Conservation (phyloP, 1,140 invertebrate genomes). For the Physella acuta region DNA sequence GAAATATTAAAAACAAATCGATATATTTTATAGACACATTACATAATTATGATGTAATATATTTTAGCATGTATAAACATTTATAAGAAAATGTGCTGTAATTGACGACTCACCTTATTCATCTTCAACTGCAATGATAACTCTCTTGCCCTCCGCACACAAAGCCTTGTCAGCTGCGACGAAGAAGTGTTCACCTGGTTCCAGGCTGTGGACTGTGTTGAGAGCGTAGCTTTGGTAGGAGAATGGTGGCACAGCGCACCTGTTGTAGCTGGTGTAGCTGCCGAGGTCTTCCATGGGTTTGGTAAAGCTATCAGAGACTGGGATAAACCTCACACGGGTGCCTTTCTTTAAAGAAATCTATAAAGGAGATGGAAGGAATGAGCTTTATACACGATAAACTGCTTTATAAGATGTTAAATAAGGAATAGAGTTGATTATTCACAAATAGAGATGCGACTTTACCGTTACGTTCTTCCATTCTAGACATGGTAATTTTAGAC, state of each 20-base stretch:
- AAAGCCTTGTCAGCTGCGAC: neutral
- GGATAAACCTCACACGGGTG: slow-evolving; percentile 3
- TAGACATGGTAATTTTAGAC: neutral
- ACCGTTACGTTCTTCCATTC: neutral
- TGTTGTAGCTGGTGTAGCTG: slow-evolving; percentile 6
- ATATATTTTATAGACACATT: too few relatives aligned
- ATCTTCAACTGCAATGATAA: neutral
- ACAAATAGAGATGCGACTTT: neutral
- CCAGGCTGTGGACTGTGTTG: neutral
- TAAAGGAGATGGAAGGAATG: neutral
- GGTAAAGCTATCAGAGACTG: neutral
- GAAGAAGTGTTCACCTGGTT: slow-evolving; percentile 18
- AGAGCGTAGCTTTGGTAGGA: neutral
- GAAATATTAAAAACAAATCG: too few relatives aligned
- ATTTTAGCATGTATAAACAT: too few relatives aligned
- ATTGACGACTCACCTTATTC: neutral
- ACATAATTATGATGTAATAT: too few relatives aligned
- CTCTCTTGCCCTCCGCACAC: neutral
- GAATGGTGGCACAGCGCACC: slow-evolving; percentile 9
- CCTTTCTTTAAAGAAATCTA: slow-evolving; percentile 8
- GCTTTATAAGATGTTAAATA: neutral
- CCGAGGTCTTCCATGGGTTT: neutral
- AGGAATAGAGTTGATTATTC: neutral
- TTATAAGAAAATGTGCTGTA: too few relatives aligned
- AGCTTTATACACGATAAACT: neutral